phyloP scores from a whole-genome alignment of 2,113 vertebrate genomes.

The Solea solea region DNA sequence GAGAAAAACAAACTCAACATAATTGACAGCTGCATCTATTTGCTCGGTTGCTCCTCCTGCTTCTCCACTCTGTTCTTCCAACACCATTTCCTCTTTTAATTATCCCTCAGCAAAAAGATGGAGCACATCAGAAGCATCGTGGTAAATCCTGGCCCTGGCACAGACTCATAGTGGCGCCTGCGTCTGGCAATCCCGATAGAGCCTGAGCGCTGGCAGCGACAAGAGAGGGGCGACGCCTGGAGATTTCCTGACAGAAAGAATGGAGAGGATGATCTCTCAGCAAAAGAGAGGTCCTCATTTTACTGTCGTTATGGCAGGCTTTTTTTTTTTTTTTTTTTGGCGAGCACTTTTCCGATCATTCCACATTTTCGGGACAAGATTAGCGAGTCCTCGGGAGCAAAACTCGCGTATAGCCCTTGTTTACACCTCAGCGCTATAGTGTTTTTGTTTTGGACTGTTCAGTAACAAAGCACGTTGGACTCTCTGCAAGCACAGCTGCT shows the following conservation, averaged over 20 bases:
- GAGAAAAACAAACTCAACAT: conserved; percentile 68
- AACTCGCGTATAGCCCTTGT: conserved; percentile 69
- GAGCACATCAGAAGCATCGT: conserved; percentile 82
- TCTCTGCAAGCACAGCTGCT: conserved; percentile 52
- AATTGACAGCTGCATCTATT: conserved; percentile 82
- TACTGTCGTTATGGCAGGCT: conserved; percentile 68
- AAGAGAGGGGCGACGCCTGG: conserved; percentile 74
- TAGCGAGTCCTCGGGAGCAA: conserved; percentile 72
- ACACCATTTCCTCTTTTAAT: conserved; percentile 84
- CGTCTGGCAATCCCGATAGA: conserved; percentile 84
- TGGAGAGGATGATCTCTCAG: conserved; percentile 79
- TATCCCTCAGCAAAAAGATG: conserved; percentile 81
- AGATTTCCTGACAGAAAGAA: conserved; percentile 78
- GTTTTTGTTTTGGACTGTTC: conserved; percentile 69
- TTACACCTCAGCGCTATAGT: conserved; percentile 68
- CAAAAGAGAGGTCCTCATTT: conserved; percentile 76
- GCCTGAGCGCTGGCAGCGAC: conserved; percentile 77
- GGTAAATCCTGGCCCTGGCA: conserved; percentile 83
- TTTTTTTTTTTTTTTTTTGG: conserved; percentile 79
- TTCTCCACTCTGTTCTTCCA: conserved; percentile 79
- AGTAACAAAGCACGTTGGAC: conserved; percentile 57
- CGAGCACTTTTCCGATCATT: conserved; percentile 65
- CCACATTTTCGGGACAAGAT: conserved; percentile 79
- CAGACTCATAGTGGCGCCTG: conserved; percentile 76
- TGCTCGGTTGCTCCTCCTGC: conserved; percentile 68